A percentile compares a stretch with the other conserved stretches of the same genome.
Conservation (phyloP, 2,797 vertebrate species). For the Enteromius radiatus region DNA sequence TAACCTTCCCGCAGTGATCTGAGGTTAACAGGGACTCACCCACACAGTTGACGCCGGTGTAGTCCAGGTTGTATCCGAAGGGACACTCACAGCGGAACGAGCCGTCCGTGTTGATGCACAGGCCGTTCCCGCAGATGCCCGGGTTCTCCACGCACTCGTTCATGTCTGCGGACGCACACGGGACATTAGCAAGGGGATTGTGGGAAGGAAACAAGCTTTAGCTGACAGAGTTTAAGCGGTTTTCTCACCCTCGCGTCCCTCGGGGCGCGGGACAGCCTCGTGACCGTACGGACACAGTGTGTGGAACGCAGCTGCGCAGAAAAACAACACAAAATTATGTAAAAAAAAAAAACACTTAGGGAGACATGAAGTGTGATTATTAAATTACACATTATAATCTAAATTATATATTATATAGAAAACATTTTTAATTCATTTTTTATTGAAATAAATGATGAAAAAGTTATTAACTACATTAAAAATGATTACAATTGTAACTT, state of each 20-base stretch:
- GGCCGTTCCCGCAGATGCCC: slow-evolving; percentile 86
- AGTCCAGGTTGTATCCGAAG: slow-evolving; percentile 92
- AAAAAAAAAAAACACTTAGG: neutral
- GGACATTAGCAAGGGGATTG: neutral
- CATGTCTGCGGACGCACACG: slow-evolving; percentile 78
- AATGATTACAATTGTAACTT: too few species aligned
- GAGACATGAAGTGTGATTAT: neutral
- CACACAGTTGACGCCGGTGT: slow-evolving; percentile 88
- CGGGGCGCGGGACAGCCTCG: slow-evolving; percentile 82
- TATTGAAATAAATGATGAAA: neutral
- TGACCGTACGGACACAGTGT: slow-evolving; percentile 90
- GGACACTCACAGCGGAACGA: slow-evolving; percentile 97
- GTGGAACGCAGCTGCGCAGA: slow-evolving; percentile 73
- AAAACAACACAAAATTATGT: neutral
- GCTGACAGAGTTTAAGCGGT: neutral
- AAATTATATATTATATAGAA: neutral
- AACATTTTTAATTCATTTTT: neutral
- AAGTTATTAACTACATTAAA: neutral
- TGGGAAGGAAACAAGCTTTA: neutral
- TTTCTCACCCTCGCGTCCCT: slow-evolving; percentile 88
- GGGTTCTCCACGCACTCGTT: slow-evolving; percentile 92
- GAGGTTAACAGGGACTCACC: slow-evolving; percentile 78
- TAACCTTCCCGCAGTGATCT: neutral
- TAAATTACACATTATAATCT: neutral
- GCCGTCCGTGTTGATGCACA: slow-evolving; percentile 93